A percentile compares a stretch with the other conserved stretches of the same genome.
phyloP scores from a whole-genome alignment of 2,888 invertebrate species.

The Pteria penguin region DNA sequence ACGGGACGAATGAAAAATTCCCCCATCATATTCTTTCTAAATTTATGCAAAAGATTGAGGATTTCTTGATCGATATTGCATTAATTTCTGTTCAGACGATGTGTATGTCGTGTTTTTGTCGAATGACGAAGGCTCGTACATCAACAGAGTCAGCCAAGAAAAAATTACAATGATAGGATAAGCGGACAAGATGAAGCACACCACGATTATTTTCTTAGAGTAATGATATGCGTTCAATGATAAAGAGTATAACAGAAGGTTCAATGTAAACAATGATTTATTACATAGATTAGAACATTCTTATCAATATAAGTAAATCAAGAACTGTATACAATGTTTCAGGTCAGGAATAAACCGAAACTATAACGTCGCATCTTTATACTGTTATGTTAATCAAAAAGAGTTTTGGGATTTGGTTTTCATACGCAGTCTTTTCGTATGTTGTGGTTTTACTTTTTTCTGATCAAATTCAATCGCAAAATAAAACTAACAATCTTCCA shows the following conservation, averaged over 20 bases:
- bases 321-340: too few species aligned
- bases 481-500: too few species aligned
- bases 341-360: too few species aligned
- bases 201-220: background rate
- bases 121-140: background rate
- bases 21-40: background rate
- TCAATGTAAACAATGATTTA: background rate
- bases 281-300: background rate
- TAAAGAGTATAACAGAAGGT: background rate
- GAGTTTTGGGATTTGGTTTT: too few species aligned
- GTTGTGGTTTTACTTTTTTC: too few species aligned
- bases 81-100: background rate
- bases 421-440: too few species aligned
- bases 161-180: background rate
- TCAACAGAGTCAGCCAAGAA: background rate
- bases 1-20: background rate
- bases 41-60: background rate
- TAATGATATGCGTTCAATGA: background rate
- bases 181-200: background rate
- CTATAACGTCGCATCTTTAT: too few species aligned
- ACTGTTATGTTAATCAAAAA: too few species aligned
- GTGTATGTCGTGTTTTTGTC: background rate
- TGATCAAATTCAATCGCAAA: too few species aligned
- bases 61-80: background rate
- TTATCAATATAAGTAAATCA: too few species aligned